A percentile compares a stretch with the other conserved stretches of the same genome.
Conservation (phyloP, 1,140 invertebrate genomes). For the Anastatus disparis region DNA sequence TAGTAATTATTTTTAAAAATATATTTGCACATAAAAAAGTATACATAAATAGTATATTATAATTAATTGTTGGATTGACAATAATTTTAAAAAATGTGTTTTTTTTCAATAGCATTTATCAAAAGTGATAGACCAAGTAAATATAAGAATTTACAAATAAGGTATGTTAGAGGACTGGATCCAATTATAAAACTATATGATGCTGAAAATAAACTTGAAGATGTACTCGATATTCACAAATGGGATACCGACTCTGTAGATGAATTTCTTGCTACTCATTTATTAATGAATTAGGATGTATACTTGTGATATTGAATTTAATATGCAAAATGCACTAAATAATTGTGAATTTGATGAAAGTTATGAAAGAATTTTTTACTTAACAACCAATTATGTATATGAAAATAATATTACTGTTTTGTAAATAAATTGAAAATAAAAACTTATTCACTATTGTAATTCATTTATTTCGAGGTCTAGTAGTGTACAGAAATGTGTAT, state of each 20-base stretch:
- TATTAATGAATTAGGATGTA: slow-evolving; percentile 72
- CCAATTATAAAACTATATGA: slow-evolving; percentile 92
- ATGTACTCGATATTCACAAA: slow-evolving; percentile 92
- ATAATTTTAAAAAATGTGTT: slow-evolving; percentile 16
- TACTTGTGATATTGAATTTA: too few relatives aligned
- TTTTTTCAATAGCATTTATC: slow-evolving; percentile 80
- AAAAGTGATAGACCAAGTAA: slow-evolving; percentile 87
- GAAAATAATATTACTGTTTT: not conserved
- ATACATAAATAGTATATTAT: too few relatives aligned
- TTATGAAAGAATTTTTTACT: not conserved
- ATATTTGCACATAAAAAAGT: too few relatives aligned
- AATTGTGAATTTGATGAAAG: not conserved
- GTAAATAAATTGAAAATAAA: slow-evolving; percentile 28
- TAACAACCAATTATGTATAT: slow-evolving; percentile 24
- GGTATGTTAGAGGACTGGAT: slow-evolving; percentile 90
- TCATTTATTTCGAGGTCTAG: slow-evolving; percentile 41
- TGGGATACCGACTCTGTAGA: slow-evolving; percentile 97
- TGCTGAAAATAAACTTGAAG: slow-evolving; percentile 81
- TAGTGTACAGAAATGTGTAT: slow-evolving; percentile 39
- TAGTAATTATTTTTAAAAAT: too few relatives aligned
- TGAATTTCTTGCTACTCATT: slow-evolving; percentile 90
- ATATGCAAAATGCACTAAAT: slow-evolving; percentile 40
- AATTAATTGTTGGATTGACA: not conserved
- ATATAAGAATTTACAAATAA: slow-evolving; percentile 89
- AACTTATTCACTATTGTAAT: slow-evolving; percentile 23